phyloP scores from a whole-genome alignment of 2,797 vertebrate genomes.

The Margarornis squamiger region DNA sequence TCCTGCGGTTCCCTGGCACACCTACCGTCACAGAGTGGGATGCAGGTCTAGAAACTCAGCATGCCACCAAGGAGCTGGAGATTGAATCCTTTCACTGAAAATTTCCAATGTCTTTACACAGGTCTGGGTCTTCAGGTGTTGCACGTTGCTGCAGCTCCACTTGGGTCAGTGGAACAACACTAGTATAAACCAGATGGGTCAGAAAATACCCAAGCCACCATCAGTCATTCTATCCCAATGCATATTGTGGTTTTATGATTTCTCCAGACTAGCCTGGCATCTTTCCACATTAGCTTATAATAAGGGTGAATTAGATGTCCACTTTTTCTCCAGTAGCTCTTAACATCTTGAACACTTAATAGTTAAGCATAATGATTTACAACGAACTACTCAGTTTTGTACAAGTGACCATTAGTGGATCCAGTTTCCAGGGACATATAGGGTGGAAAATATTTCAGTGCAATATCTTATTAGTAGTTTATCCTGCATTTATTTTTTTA shows the following conservation, averaged over 20 bases:
- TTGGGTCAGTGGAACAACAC: neutral
- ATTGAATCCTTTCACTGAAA: neutral
- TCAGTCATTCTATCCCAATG: neutral
- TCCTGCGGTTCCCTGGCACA: neutral
- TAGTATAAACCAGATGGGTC: neutral
- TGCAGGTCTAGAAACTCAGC: neutral
- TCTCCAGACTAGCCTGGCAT: neutral
- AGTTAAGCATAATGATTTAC: neutral
- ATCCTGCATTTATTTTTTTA: neutral
- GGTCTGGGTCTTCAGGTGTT: neutral
- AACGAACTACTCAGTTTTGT: neutral
- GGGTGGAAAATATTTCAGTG: neutral
- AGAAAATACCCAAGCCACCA: neutral
- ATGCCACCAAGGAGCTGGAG: neutral
- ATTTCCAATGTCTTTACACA: neutral
- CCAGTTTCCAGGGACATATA: neutral
- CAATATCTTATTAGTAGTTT: neutral
- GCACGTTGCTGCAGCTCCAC: neutral
- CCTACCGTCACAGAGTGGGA: fast-evolving
- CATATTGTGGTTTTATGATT: neutral
- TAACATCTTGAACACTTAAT: neutral
- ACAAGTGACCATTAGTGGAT: neutral
- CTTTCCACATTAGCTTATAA: neutral
- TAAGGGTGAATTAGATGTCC: neutral
- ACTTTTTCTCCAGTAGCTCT: neutral